Evolutionary conservation across 2,113 vertebrate genomes (phyloP).

Genomic region (Embiotoca jacksoni): DNA sequence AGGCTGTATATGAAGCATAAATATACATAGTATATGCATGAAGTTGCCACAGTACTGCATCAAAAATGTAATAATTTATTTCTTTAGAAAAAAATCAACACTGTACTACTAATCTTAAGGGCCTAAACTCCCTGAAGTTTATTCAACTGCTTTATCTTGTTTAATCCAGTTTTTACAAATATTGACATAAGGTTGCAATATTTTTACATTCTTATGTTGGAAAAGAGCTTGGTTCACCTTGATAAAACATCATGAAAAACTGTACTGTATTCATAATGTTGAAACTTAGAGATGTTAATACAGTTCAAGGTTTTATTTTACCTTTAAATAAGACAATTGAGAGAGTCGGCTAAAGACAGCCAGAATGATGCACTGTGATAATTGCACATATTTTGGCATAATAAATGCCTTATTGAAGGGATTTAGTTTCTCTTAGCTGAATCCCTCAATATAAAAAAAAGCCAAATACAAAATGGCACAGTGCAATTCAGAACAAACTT

Average conservation of each 20-base stretch:
- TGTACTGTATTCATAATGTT: conserved; percentile 22
- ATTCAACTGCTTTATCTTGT: conserved; percentile 59
- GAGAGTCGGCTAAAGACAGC: conserved; percentile 19
- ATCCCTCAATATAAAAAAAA: conserved; percentile 15
- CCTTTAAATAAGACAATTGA: conserved; percentile 30
- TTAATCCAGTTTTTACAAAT: conserved; percentile 57
- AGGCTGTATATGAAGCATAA: conserved; percentile 60
- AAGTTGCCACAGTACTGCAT: conserved; percentile 56
- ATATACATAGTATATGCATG: conserved; percentile 71
- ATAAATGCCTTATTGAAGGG: neutral
- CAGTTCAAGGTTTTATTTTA: conserved; percentile 32
- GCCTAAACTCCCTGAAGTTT: conserved; percentile 44
- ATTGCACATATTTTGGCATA: conserved; percentile 32
- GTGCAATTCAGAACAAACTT: neutral
- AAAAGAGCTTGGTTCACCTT: conserved; percentile 59
- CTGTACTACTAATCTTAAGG: conserved; percentile 25
- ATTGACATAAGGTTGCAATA: conserved; percentile 40
- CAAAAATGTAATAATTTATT: conserved; percentile 53
- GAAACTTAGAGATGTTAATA: conserved; percentile 14
- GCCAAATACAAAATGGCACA: neutral
- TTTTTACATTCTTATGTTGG: conserved; percentile 51
- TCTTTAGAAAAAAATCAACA: conserved; percentile 14
- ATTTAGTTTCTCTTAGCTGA: neutral
- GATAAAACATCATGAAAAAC: conserved; percentile 36
- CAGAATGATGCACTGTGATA: conserved; percentile 41